Evolutionary conservation across 2,888 invertebrate species (phyloP).

Genomic region (Acanthosepion lycidas): DNA sequence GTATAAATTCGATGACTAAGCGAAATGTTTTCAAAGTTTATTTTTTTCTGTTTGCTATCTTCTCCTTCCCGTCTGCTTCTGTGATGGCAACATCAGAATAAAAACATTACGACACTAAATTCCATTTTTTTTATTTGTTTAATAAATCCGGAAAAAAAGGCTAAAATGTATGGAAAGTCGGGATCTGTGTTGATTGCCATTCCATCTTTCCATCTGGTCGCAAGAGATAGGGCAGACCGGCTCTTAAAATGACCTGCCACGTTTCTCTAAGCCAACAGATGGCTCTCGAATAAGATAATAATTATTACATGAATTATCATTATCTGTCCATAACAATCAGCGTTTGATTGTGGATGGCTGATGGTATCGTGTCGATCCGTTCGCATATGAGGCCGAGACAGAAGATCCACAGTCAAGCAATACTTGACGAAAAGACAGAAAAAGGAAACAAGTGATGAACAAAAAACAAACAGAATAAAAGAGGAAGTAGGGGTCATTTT

Average conservation of each 20-base stretch:
- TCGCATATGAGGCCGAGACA: background rate
- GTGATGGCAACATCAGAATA: background rate
- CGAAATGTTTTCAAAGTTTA: background rate
- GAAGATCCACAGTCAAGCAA: too few species aligned
- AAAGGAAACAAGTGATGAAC: too few species aligned
- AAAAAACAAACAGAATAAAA: too few species aligned
- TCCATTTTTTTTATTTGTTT: background rate
- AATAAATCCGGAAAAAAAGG: background rate
- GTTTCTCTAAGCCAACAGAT: constrained; percentile 33
- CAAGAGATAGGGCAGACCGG: too few species aligned
- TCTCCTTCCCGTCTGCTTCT: too few species aligned
- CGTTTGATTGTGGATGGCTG: background rate
- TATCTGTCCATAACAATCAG: background rate
- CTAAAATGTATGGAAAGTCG: background rate
- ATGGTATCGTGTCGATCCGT: background rate
- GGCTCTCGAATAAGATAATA: background rate
- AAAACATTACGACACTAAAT: background rate
- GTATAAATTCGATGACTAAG: background rate
- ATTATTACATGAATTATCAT: constrained; percentile 33
- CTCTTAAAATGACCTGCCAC: background rate
- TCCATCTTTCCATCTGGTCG: too few species aligned
- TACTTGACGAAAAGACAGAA: too few species aligned
- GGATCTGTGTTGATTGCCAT: too few species aligned
- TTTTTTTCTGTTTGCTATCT: background rate
- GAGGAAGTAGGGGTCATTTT: too few species aligned